phyloP scores from a whole-genome alignment of 2,888 invertebrate species.

The Nycteola revayana region DNA sequence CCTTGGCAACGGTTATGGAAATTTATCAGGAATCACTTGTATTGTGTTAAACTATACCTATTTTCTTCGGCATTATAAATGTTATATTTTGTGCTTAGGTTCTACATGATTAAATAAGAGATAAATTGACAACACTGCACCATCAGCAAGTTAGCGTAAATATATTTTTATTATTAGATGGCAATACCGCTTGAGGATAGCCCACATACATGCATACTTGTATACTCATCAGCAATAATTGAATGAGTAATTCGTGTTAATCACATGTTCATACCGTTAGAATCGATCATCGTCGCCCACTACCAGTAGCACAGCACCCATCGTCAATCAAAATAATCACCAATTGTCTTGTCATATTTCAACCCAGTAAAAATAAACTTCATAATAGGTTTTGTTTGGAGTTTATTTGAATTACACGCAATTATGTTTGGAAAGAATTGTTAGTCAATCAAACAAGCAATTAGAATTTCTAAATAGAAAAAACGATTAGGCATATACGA shows the following conservation, averaged over 20 bases:
- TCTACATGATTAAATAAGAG: too few species aligned
- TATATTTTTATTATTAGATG: too few species aligned
- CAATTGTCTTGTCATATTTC: conserved; percentile 55
- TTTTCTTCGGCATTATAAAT: too few species aligned
- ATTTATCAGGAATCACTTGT: too few species aligned
- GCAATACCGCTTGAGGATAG: too few species aligned
- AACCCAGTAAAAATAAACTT: conserved; percentile 20
- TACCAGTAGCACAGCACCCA: conserved; percentile 30
- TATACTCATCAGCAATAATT: conserved; percentile 10
- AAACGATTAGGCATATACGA: background rate
- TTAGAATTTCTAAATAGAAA: conserved; percentile 4
- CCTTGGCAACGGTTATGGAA: too few species aligned
- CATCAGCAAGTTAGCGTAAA: too few species aligned
- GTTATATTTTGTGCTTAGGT: too few species aligned
- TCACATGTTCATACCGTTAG: conserved; percentile 40
- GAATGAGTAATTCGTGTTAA: conserved; percentile 32
- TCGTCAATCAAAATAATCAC: conserved; percentile 67
- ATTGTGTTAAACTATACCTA: too few species aligned
- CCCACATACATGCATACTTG: too few species aligned
- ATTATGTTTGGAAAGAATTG: conserved; percentile 28
- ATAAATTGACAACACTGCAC: too few species aligned
- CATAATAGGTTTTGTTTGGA: conserved; percentile 25
- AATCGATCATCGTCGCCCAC: conserved; percentile 41
- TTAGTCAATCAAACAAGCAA: conserved; percentile 17
- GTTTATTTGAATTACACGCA: conserved; percentile 13